Evolutionary conservation across 37 sponge, comb jelly and placozoan genomes (phyloP), one percentile per base, ranked within the genome.

Genomic region (Chondrosia reniformis): DNA sequence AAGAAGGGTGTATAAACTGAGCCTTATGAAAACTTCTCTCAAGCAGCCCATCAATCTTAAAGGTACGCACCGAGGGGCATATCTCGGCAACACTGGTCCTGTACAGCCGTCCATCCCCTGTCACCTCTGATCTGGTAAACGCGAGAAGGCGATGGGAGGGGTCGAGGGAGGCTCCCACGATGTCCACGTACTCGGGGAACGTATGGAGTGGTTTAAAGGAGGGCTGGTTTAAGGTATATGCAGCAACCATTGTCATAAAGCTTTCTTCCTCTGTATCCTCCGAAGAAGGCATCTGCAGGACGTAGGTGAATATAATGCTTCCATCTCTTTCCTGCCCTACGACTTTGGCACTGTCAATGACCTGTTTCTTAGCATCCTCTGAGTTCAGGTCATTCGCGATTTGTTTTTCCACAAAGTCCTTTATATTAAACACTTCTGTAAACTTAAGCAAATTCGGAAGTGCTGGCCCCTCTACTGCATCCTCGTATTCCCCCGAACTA

Each of bases 201-300:
- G 72, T 69, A 25, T 69, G 72, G 10, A 69, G 42, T 12, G 72
- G 72, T 41, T 40, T 69, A 69, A 69, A 69, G 72, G 72, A 43
- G 1, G 72, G 72, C 43, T 69, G 39, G 39, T 24, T 24, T 7
- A 12, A 44, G 3, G 72, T 69, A 44, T 69, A 69, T n/a, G 42
- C 43, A 7, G 72, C 72, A 41, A 69, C 37, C 24, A 44, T 69
- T 41, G 72, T 69, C n/a, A 44, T 69, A 2, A 69, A 41, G 42
- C 41, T 9, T 22, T 69, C 1, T 9, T 32, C 31, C 19, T 4
- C 3, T 24, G 39, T 10, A 21, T 40, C 43, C 21, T 40, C 72
- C 4, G 61, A 19, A 13, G 30, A 30, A 7, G 8, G 17, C 6
- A 30, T 6, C 8, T 59, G 17, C n/a, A 30, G 30, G n/a, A 30